Percentiles rank a stretch among this genome's conserved stretches.
Conservation (phyloP, 2,797 vertebrate species). For the Pseudomugil gertrudae region DNA sequence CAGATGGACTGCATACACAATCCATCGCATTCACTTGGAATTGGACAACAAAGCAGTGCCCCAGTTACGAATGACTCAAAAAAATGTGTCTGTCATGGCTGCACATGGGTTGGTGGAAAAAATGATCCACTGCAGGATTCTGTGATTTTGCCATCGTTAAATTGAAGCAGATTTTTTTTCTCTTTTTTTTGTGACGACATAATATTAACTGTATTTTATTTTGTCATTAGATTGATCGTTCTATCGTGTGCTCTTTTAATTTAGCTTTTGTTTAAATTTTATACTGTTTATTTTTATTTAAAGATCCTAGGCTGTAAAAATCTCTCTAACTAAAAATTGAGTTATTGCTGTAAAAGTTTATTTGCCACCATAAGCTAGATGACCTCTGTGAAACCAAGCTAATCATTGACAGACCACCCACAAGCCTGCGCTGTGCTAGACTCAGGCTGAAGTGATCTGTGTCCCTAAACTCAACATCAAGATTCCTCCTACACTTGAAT, state of each 20-base stretch:
- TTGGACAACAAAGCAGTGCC: conserved; percentile 26
- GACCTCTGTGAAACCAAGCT: conserved; percentile 40
- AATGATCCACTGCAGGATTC: conserved; percentile 24
- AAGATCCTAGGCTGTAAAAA: conserved; percentile 36
- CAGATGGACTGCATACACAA: conserved; percentile 36
- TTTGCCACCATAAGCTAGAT: conserved; percentile 42
- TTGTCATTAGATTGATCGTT: background rate
- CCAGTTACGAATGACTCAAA: conserved; percentile 44
- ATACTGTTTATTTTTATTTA: conserved; percentile 34
- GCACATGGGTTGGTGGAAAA: conserved; percentile 38
- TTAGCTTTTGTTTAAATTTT: background rate
- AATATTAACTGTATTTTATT: background rate
- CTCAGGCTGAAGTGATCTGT: conserved; percentile 12
- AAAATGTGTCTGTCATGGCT: conserved; percentile 29
- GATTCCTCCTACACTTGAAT: background rate
- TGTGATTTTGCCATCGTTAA: background rate
- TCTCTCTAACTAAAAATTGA: conserved; percentile 33
- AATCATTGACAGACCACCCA: conserved; percentile 63
- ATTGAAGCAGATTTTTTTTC: background rate
- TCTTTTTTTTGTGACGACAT: background rate
- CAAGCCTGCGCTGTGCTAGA: conserved; percentile 22
- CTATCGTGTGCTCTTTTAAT: background rate
- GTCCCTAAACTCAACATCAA: conserved; percentile 2
- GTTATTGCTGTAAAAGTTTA: conserved; percentile 11
- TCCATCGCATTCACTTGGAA: conserved; percentile 30